Base-by-base conservation (phyloP, 2,113 vertebrate species). In the Paedocypris sp. region DNA sequence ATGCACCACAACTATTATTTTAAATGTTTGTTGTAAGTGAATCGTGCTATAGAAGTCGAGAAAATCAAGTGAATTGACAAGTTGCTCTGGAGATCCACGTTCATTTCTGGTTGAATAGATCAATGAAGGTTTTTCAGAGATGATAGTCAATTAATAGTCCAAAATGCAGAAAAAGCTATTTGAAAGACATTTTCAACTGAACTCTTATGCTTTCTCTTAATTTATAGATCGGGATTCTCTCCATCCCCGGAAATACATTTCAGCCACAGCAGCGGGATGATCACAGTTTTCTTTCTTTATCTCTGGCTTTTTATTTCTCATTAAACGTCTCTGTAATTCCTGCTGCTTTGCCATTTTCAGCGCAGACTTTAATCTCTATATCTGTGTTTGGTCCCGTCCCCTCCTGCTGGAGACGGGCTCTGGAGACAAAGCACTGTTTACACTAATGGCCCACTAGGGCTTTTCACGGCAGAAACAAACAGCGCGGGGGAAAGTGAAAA, bases 361-460 rank as follows among this genome's bases (percentile, higher is more conserved):
- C 60, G 50, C 75, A 74, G 66, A 72, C 70, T 78, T 82, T 76
- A 81, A 79, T 77, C 79, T 79, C 77, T 63, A 73, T 78, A 76
- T 75, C 71, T 41, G 60, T 16, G 35, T 77, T 87, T 84, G 84
- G 77, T 77, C 74, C 72, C 52, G 5, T 23, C 41, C 62, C 75
- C 83, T 83, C 88, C 87, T 69, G 80, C 84, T 82, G 79, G 50
- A 74, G 72, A 59, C 73, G 72, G 72, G 80, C 74, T 77, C 5
- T 3, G 80, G 86, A 90, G 80, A 90, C 87, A 88, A 90, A 88
- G 80, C 76, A 76, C 75, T 86, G 86, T 90, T 90, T 87, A 85
- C 85, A 81, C 86, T 88, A 86, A 85, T 77, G 76, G 80, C 71
- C 75, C 80, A 80, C 80, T 75, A 79, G 60, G 81, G n/a, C 77